Evolutionary conservation across 2,113 vertebrate species (phyloP).

Genomic region (Theristicus caerulescens): DNA sequence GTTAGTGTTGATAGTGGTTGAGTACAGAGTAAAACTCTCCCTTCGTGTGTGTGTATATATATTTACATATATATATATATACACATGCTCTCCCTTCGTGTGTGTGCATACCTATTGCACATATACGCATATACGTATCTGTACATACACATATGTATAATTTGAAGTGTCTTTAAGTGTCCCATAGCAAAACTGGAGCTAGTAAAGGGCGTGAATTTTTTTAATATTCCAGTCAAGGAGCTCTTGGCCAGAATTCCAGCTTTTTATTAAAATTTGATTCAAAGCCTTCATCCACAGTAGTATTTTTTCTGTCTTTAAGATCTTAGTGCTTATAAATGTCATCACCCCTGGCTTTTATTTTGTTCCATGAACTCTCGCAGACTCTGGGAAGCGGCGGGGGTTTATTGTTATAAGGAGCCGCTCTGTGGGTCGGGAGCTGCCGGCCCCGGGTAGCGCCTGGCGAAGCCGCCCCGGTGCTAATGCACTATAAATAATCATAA

Average conservation of each 20-base stretch:
- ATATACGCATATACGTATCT: accelerated
- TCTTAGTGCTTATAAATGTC: background rate
- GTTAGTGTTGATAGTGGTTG: too few species aligned
- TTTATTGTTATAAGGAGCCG: background rate
- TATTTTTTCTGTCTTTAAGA: background rate
- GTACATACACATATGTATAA: accelerated
- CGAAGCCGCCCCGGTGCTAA: background rate
- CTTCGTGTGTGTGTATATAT: too few species aligned
- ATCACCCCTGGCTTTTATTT: background rate
- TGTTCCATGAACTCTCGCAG: background rate
- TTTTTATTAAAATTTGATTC: background rate
- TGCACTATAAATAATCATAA: background rate
- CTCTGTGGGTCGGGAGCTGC: background rate
- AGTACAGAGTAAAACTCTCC: background rate
- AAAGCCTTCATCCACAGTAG: background rate
- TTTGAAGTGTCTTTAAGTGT: background rate
- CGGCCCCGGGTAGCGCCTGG: background rate
- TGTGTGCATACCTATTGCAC: background rate
- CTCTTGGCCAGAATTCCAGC: background rate
- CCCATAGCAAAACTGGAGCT: background rate
- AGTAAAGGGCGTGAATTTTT: background rate
- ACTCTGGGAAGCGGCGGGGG: background rate
- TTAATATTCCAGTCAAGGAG: background rate
- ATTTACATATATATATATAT: too few species aligned
- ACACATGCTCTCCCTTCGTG: background rate